Evolutionary conservation across 2,888 invertebrate genomes (phyloP), one percentile per base, ranked within the genome.

Genomic region (Athalia circularis): DNA sequence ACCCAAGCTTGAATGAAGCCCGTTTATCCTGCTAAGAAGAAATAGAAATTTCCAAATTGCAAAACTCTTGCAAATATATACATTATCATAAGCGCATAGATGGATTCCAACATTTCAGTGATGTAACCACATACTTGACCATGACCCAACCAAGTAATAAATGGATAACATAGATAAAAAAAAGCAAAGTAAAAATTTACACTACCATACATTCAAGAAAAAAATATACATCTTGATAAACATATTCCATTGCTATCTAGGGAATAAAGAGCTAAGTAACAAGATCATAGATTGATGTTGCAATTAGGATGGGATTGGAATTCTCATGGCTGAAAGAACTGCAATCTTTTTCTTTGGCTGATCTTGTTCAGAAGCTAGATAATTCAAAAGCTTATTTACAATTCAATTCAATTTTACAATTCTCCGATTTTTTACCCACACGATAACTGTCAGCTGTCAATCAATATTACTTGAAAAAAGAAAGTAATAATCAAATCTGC

Each of bases 381-480:
- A 64, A 75, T 75, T 50, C 75, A 61, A 75, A 62, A 75, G 50
- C 61, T 75, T 87, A 87, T 87, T 70, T 87, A 87, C 87, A 87
- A 86, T 86, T 84, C 80, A 80, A 80, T 84, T 82, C 45, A 45
- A 8, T 45, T 65, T 65, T 65, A 8, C 11, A 43, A 1, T 65
- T 65, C 9, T 47, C 11, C 59, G 15, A 67, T 68, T 65, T 47
- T 65, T 52, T 29, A 64, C 43, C 52, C 54, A 68, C 68, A 68
- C 29, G 29, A 52, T 43, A 68, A 67, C 48, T 67, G 50, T 67
- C 67, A 3, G 15, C 50, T 67, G 15, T 67, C 48, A 8, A 59
- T 72, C 47, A 57, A n/a, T 75, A 62, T 75, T 62, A 29, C 29
- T 75, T 50, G 9, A 64, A 50, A 75, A n/a, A 62, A 50, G n/a